Percentiles rank a stretch among this genome's conserved stretches.
phyloP scores from a whole-genome alignment of 2,113 vertebrate genomes.

The Carassius auratus region DNA sequence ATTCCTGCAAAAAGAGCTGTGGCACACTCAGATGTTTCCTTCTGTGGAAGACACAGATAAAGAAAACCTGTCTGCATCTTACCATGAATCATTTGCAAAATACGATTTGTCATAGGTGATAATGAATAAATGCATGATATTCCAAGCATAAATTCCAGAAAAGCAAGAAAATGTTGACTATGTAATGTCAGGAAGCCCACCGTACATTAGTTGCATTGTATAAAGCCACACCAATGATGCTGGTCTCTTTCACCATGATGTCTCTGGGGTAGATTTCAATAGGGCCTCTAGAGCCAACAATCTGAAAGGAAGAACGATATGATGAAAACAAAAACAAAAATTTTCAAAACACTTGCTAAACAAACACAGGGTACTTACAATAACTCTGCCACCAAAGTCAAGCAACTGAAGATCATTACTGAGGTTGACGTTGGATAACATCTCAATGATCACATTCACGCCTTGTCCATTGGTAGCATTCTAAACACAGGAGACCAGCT shows the following conservation, averaged over 20 bases:
- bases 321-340: neutral
- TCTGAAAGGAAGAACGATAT: conserved; percentile 65
- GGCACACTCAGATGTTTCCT: conserved; percentile 72
- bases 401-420: conserved; percentile 85
- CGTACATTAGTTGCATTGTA: conserved; percentile 80
- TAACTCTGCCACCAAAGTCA: conserved; percentile 78
- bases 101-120: neutral
- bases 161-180: neutral
- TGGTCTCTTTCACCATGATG: conserved; percentile 84
- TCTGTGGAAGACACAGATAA: conserved; percentile 64
- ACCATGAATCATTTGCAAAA: neutral
- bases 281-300: conserved; percentile 85
- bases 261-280: conserved; percentile 89
- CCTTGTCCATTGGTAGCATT: conserved; percentile 74
- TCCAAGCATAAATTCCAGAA: neutral
- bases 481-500: conserved; percentile 65
- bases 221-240: conserved; percentile 81
- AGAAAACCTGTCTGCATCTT: neutral
- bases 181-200: neutral
- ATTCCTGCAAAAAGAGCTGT: conserved; percentile 74
- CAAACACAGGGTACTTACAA: conserved; percentile 75
- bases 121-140: neutral
- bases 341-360: neutral
- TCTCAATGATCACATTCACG: conserved; percentile 89
- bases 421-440: conserved; percentile 92